Evolutionary conservation across 2,797 vertebrate species (phyloP).

Genomic region (Lophius americanus): DNA sequence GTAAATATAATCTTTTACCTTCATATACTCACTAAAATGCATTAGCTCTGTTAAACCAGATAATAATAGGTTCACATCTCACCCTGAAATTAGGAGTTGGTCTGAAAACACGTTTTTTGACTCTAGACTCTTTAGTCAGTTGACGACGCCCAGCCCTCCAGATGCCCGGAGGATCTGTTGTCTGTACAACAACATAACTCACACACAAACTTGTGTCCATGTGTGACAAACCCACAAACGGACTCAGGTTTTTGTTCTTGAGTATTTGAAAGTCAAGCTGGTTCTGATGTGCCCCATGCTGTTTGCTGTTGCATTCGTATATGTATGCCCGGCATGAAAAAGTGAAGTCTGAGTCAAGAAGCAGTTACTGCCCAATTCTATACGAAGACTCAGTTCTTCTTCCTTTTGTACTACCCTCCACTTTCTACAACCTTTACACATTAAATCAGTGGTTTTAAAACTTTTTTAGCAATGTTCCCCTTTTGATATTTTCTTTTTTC

Average conservation of each 20-base stretch:
- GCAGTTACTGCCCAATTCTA: not conserved
- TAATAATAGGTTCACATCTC: not conserved
- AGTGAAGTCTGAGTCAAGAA: conserved; percentile 1
- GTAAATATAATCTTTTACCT: conserved; percentile 9
- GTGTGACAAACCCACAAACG: not conserved
- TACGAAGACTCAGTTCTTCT: not conserved
- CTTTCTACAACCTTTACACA: too few species aligned
- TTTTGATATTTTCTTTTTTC: too few species aligned
- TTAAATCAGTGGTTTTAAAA: too few species aligned
- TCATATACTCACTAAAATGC: not conserved
- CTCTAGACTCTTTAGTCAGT: conserved; percentile 1
- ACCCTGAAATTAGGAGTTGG: too few species aligned
- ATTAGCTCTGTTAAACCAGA: too few species aligned
- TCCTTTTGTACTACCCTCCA: too few species aligned
- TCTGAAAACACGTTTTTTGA: conserved; percentile 1
- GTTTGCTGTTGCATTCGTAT: not conserved
- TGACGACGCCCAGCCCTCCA: not conserved
- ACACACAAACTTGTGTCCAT: not conserved
- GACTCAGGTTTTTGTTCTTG: not conserved
- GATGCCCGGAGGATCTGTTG: conserved; percentile 8
- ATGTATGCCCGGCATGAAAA: not conserved
- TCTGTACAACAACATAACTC: not conserved
- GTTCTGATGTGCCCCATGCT: not conserved
- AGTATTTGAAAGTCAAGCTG: not conserved
- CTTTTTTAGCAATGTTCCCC: too few species aligned